These are phyloP conservation scores for Tyrannus savana DNA, from an alignment of 2,113 vertebrate genomes.

Conservation along the genomic window DNA sequence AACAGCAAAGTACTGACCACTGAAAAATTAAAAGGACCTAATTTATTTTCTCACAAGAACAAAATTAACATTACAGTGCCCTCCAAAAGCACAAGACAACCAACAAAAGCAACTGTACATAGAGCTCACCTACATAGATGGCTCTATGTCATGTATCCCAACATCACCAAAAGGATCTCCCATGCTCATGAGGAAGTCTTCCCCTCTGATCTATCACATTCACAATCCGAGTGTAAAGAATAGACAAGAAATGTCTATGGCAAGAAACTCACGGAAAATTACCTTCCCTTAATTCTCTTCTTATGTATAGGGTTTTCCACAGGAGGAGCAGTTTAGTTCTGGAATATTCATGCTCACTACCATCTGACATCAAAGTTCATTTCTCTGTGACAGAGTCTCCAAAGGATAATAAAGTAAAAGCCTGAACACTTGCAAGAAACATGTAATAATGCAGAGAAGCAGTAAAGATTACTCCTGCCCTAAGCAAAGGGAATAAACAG, in stretches of 20 bases:
- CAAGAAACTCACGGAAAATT: neutral
- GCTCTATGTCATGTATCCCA: fast-evolving
- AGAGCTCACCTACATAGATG: neutral
- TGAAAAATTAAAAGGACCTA: neutral
- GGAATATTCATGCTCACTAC: conserved; percentile 44
- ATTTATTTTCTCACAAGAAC: neutral
- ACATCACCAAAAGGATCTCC: neutral
- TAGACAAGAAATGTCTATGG: neutral
- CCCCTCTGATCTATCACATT: neutral
- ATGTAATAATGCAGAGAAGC: neutral
- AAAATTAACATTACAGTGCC: neutral
- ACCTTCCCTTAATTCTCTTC: neutral
- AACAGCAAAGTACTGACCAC: neutral
- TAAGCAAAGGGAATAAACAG: neutral
- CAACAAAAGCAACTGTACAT: neutral
- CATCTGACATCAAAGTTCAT: conserved; percentile 53
- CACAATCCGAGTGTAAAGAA: neutral
- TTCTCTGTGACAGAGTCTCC: conserved; percentile 37
- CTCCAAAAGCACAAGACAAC: neutral
- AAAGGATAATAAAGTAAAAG: conserved; percentile 52
- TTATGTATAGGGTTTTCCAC: neutral
- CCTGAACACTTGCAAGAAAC: conserved; percentile 21
- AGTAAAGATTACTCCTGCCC: neutral
- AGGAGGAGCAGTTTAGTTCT: neutral
- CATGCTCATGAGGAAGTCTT: neutral